Percentiles rank a stretch among this genome's conserved stretches.
Conservation (phyloP, 2,113 vertebrate genomes). For the Lutjanus erythropterus region DNA sequence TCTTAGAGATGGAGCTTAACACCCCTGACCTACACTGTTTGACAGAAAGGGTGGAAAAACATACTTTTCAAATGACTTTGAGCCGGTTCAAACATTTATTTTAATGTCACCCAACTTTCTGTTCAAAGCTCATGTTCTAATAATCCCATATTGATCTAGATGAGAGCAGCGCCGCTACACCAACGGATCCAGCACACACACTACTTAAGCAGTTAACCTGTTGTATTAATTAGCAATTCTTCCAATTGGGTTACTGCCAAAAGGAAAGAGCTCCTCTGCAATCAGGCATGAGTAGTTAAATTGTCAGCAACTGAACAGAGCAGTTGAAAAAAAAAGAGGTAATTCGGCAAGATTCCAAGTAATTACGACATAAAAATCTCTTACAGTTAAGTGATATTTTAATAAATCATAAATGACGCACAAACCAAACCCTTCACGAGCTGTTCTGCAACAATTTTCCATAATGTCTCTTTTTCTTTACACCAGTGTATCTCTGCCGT, state of each 20-base stretch:
- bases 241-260: conserved; percentile 34
- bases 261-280: conserved; percentile 41
- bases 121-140: conserved; percentile 15
- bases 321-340: neutral
- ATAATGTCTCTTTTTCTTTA: neutral
- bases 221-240: conserved; percentile 47
- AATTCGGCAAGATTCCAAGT: conserved; percentile 35
- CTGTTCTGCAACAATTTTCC: neutral
- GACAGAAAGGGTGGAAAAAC: conserved; percentile 27
- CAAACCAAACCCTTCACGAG: neutral
- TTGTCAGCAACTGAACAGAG: conserved; percentile 22
- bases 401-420: conserved; percentile 19
- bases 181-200: neutral
- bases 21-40: conserved; percentile 38
- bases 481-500: neutral
- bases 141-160: conserved; percentile 38
- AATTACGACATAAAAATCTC: conserved; percentile 42
- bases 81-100: conserved; percentile 30
- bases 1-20: conserved; percentile 22
- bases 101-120: conserved; percentile 35
- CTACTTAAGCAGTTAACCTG: conserved; percentile 25
- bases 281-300: conserved; percentile 37
- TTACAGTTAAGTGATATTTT: conserved; percentile 15
- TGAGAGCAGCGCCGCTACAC: conserved; percentile 3
- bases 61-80: conserved; percentile 45